These are phyloP conservation scores for Piaya cayana DNA, from an alignment of 2,113 vertebrate species.

Conservation along the genomic window DNA sequence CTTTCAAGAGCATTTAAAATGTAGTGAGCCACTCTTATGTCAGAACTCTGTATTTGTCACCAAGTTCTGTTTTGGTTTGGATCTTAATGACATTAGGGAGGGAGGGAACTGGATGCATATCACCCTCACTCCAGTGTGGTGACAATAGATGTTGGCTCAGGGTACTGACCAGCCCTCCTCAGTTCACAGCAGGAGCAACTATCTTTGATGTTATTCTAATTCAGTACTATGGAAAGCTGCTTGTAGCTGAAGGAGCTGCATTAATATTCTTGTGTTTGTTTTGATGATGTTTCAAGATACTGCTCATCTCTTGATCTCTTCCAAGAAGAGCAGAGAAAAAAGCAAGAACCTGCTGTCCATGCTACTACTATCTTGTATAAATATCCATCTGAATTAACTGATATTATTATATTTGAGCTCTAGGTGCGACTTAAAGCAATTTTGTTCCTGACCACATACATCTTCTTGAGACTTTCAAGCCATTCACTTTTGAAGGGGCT, in stretches of 20 bases:
- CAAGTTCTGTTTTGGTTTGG: not conserved
- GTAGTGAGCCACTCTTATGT: not conserved
- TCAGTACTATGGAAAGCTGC: not conserved
- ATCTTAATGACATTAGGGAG: not conserved
- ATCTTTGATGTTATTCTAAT: not conserved
- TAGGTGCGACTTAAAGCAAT: not conserved
- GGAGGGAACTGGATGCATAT: rapidly evolving
- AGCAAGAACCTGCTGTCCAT: not conserved
- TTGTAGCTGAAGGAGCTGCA: not conserved
- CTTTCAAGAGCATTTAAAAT: not conserved
- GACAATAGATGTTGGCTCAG: no score
- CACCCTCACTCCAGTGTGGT: no score
- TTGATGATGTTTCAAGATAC: not conserved
- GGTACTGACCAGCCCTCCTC: not conserved
- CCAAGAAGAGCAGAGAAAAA: not conserved
- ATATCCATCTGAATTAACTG: not conserved
- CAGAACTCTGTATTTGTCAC: not conserved
- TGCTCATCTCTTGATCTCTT: not conserved
- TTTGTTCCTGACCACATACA: not conserved
- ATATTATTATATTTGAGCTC: not conserved
- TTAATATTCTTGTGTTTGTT: not conserved
- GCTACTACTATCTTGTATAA: not conserved
- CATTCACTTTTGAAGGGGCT: not conserved
- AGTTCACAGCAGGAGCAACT: not conserved
- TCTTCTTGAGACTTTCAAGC: not conserved